Conservation (phyloP, 2,888 invertebrate species). For the Norana najaformis region DNA sequence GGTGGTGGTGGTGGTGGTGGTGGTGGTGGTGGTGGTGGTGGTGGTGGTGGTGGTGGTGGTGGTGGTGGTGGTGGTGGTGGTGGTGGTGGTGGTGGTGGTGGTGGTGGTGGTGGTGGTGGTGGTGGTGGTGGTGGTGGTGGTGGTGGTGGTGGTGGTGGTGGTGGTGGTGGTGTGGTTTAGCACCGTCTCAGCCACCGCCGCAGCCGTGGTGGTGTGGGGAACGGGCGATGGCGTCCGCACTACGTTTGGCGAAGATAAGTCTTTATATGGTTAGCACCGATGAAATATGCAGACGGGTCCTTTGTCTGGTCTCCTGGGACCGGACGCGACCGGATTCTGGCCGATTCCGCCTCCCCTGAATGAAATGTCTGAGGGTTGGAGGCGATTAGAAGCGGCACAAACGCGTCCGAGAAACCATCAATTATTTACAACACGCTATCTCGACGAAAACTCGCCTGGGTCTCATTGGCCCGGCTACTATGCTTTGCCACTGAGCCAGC, state of each 20-base stretch:
- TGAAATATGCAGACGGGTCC: constrained; percentile 24
- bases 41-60: background rate
- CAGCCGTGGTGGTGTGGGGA: background rate
- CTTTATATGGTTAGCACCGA: constrained; percentile 21
- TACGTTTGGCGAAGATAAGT: constrained; percentile 22
- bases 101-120: constrained; percentile 19
- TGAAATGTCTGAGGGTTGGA: constrained; percentile 15
- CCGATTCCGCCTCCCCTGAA: background rate
- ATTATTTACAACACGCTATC: constrained; percentile 20
- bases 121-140: background rate
- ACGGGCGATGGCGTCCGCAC: background rate
- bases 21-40: constrained; percentile 30
- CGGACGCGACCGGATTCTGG: background rate
- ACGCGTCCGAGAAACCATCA: constrained; percentile 19
- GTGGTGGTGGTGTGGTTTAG: constrained; percentile 30
- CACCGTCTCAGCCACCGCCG: constrained; percentile 40
- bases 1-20: constrained; percentile 22
- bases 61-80: constrained; percentile 8
- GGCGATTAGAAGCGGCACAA: constrained; percentile 10
- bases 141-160: constrained; percentile 20
- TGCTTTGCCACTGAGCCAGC: background rate
- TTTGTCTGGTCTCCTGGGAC: background rate
- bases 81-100: constrained; percentile 26
- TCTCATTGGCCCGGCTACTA: constrained; percentile 2
- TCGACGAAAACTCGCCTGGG: constrained; percentile 9